These are phyloP conservation scores for Rhagoletis pomonella DNA, from an alignment of 1,140 invertebrate genomes.

Conservation along the genomic window DNA sequence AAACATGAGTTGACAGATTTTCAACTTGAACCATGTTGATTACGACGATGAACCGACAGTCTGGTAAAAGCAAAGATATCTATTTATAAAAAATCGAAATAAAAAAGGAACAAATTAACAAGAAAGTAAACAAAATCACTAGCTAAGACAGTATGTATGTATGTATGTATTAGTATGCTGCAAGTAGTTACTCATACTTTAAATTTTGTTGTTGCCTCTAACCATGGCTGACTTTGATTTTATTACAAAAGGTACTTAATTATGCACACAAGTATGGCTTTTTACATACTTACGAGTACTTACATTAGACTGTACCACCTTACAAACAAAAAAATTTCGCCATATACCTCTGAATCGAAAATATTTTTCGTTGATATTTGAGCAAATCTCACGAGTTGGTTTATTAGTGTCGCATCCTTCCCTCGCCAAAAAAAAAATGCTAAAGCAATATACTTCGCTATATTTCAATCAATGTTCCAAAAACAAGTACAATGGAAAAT, in stretches of 20 bases:
- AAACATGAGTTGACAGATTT: constrained; percentile 49
- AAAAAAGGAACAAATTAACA: not conserved
- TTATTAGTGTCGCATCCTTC: too few relatives aligned
- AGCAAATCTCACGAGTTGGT: too few relatives aligned
- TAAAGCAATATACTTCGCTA: too few relatives aligned
- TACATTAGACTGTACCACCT: not conserved
- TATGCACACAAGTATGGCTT: not conserved
- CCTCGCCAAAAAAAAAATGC: too few relatives aligned
- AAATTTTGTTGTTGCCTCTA: not conserved
- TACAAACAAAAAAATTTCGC: too few relatives aligned
- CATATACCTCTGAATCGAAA: too few relatives aligned
- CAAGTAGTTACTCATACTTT: not conserved
- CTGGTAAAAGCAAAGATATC: not conserved
- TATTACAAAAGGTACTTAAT: not conserved
- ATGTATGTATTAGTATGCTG: not conserved
- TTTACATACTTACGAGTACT: not conserved
- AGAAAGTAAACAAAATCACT: not conserved
- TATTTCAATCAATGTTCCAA: too few relatives aligned
- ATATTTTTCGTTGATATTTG: too few relatives aligned
- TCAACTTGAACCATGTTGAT: constrained; percentile 37
- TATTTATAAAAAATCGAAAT: not conserved
- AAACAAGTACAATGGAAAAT: too few relatives aligned
- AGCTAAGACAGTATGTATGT: not conserved
- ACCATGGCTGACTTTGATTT: not conserved
- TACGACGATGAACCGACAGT: not conserved